These are phyloP conservation scores for Gobio occitaniae DNA, from an alignment of 2,797 vertebrate genomes.

Conservation along the genomic window DNA sequence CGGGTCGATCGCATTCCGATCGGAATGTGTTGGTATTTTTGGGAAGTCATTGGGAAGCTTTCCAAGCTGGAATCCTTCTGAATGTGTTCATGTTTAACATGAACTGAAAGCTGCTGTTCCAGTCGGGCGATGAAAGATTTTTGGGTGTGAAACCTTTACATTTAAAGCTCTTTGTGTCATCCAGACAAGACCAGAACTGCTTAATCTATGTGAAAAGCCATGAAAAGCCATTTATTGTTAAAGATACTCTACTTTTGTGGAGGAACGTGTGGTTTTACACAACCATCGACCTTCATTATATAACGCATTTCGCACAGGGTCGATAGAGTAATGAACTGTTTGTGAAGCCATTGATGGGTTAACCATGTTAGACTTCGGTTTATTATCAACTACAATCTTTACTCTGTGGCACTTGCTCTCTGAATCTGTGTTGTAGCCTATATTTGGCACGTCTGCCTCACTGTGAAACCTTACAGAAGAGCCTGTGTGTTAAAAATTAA, in stretches of 20 bases:
- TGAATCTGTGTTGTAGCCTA: not conserved
- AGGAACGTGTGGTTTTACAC: constrained; percentile 25
- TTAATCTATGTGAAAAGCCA: constrained; percentile 13
- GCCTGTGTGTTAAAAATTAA: not conserved
- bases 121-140: constrained; percentile 22
- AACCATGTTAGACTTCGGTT: constrained; percentile 48
- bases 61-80: constrained; percentile 57
- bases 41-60: constrained; percentile 65
- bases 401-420: constrained; percentile 36
- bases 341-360: constrained; percentile 35
- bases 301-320: constrained; percentile 1
- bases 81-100: not conserved
- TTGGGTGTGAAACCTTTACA: constrained; percentile 18
- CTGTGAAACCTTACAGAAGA: not conserved
- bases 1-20: constrained; percentile 64
- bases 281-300: constrained; percentile 49
- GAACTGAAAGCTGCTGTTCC: constrained; percentile 6
- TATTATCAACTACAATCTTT: constrained; percentile 50
- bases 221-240: not conserved
- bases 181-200: constrained; percentile 21
- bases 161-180: constrained; percentile 15
- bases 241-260: not conserved
- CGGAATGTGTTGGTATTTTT: constrained; percentile 71
- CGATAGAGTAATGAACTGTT: constrained; percentile 18
- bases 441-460: not conserved